Percentiles rank a stretch among this genome's conserved stretches.
Conservation (phyloP, 2,113 vertebrate genomes). For the Syngnathus typhle region DNA sequence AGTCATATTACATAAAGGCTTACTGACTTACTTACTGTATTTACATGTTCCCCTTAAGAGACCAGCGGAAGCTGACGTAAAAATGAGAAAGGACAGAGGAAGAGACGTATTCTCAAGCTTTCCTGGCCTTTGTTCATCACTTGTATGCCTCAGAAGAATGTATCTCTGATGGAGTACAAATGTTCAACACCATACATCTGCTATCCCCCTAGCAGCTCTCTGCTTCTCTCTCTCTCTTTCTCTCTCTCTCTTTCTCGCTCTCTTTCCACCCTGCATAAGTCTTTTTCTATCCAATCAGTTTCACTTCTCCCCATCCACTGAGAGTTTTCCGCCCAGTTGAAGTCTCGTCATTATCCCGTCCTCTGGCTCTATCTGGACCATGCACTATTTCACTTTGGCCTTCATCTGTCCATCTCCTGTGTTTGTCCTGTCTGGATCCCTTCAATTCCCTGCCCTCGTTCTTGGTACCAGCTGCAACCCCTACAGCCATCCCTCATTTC, state of each 20-base stretch:
- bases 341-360: conserved; percentile 58
- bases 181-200: conserved; percentile 52
- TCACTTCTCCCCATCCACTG: conserved; percentile 48
- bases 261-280: conserved; percentile 38
- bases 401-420: conserved; percentile 58
- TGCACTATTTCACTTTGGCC: conserved; percentile 46
- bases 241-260: conserved; percentile 5
- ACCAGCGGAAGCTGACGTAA: neutral
- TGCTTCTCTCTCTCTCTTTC: neutral
- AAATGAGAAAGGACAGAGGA: conserved; percentile 1
- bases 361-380: conserved; percentile 39
- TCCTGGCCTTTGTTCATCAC: conserved; percentile 18
- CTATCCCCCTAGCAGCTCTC: conserved; percentile 24
- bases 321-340: conserved; percentile 46
- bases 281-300: conserved; percentile 51
- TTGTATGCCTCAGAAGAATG: conserved; percentile 28
- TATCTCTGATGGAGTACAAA: conserved; percentile 33
- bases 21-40: neutral
- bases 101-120: neutral
- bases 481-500: conserved; percentile 42
- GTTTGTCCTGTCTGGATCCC: conserved; percentile 38
- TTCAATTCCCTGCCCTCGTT: conserved; percentile 37
- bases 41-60: neutral
- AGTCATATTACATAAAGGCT: neutral
- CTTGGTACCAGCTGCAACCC: conserved; percentile 56